Evolutionary conservation across 2,797 vertebrate genomes (phyloP).

Genomic region (Momotus momota): DNA sequence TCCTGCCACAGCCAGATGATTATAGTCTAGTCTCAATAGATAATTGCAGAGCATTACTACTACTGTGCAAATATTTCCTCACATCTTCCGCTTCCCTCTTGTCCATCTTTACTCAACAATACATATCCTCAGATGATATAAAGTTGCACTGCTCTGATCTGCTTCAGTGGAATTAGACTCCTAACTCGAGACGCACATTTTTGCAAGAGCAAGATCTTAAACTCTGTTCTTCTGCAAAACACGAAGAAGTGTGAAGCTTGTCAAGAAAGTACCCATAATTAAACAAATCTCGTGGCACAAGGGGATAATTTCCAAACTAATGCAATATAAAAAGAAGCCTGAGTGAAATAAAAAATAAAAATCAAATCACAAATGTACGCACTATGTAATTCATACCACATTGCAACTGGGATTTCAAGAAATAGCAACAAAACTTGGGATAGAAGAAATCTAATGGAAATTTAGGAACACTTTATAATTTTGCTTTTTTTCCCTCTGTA

Average conservation of each 20-base stretch:
- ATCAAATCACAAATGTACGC: not conserved
- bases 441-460: not conserved
- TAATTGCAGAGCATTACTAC: not conserved
- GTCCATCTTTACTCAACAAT: not conserved
- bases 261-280: not conserved
- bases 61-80: not conserved
- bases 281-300: constrained; percentile 21
- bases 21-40: not conserved
- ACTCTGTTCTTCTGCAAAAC: not conserved
- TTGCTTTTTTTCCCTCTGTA: not conserved
- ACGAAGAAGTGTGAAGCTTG: not conserved
- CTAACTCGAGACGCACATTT: not conserved
- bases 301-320: constrained; percentile 12
- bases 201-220: not conserved
- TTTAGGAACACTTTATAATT: not conserved
- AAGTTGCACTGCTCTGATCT: not conserved
- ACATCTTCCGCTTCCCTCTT: not conserved
- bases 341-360: not conserved
- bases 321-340: not conserved
- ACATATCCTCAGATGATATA: not conserved
- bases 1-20: not conserved
- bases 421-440: not conserved
- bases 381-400: not conserved
- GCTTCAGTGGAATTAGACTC: not conserved
- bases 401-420: not conserved